phyloP scores from a whole-genome alignment of 2,797 vertebrate genomes.

The Sebastes flavidus region DNA sequence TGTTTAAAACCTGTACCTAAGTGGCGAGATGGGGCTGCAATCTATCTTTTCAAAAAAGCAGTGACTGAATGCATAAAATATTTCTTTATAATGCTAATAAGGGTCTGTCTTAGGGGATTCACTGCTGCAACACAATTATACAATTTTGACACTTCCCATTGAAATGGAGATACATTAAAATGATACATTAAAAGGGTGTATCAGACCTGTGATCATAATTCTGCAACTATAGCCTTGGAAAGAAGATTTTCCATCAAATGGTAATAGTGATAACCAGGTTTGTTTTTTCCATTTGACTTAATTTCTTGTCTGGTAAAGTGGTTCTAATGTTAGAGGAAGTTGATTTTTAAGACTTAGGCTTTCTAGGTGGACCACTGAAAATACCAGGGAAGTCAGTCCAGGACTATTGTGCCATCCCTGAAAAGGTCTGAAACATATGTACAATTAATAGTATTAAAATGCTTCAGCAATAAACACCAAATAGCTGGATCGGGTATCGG shows the following conservation, averaged over 20 bases:
- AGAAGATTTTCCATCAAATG: not conserved
- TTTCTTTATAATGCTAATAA: not conserved
- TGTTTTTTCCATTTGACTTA: not conserved
- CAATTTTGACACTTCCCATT: not conserved
- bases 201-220: not conserved
- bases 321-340: not conserved
- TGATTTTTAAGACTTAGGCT: not conserved
- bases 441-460: not conserved
- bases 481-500: too few relatives aligned
- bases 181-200: not conserved
- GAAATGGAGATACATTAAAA: not conserved
- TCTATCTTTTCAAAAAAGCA: not conserved
- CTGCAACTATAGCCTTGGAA: not conserved
- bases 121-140: not conserved
- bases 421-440: not conserved
- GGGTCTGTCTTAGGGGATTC: not conserved
- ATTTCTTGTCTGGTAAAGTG: not conserved
- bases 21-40: not conserved
- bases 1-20: not conserved
- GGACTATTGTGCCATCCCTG: not conserved
- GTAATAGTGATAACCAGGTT: not conserved
- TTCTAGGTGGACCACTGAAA: not conserved
- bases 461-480: not conserved
- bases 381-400: not conserved
- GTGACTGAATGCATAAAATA: not conserved